phyloP scores from a whole-genome alignment of 2,113 vertebrate genomes.

The Microtus pennsylvanicus region DNA sequence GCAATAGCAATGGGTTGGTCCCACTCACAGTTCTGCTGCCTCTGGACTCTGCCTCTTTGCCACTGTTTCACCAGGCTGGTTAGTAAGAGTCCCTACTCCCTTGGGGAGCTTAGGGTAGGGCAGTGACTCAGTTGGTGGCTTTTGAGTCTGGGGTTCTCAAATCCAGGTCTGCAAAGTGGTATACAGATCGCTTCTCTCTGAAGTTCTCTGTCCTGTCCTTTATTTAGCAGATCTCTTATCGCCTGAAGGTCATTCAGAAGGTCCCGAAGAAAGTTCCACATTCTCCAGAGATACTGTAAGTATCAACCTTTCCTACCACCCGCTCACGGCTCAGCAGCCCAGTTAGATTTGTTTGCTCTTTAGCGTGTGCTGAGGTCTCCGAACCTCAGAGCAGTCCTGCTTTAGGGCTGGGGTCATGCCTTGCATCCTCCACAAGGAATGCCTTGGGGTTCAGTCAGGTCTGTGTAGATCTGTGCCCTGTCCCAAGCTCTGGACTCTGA shows the following conservation, averaged over 20 bases:
- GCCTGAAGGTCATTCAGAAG: neutral
- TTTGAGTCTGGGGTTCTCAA: neutral
- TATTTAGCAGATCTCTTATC: neutral
- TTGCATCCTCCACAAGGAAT: neutral
- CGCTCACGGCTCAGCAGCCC: accelerated
- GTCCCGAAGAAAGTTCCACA: neutral
- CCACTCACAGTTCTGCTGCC: neutral
- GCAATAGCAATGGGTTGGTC: neutral
- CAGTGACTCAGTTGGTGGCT: neutral
- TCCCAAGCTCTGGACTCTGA: neutral
- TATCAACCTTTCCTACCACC: neutral
- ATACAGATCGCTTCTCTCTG: neutral
- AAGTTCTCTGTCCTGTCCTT: neutral
- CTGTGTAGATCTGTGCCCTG: neutral
- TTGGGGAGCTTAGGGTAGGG: neutral
- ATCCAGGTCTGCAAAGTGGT: neutral
- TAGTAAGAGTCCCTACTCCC: neutral
- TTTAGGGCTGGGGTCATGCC: too few relatives aligned
- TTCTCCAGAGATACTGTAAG: neutral
- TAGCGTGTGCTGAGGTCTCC: neutral
- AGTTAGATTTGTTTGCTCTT: neutral
- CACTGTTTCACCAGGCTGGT: neutral
- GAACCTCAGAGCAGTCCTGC: neutral
- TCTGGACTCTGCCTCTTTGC: neutral
- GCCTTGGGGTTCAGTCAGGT: neutral